Conservation (phyloP, 2,888 invertebrate species). For the Rhodophaea formosa region DNA sequence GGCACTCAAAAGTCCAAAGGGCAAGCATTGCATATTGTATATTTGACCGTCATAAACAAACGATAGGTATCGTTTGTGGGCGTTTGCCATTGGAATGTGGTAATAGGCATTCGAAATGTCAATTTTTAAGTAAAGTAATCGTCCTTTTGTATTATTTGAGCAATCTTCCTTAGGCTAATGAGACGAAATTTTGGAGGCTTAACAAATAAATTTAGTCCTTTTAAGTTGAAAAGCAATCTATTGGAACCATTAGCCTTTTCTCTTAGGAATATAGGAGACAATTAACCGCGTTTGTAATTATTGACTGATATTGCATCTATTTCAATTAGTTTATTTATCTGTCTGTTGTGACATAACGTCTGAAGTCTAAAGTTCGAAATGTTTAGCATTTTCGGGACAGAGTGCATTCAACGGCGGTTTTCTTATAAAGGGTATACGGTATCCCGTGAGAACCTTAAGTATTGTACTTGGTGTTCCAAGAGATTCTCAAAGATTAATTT, state of each 20-base stretch:
- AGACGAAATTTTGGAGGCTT: too few relatives aligned
- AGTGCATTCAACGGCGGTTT: background rate
- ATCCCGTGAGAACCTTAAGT: background rate
- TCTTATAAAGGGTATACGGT: background rate
- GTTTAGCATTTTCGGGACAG: background rate
- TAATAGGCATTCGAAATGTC: background rate
- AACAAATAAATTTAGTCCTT: background rate
- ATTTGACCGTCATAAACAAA: background rate
- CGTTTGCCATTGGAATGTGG: background rate
- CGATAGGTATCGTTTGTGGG: background rate
- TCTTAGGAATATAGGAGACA: background rate
- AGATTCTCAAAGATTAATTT: background rate
- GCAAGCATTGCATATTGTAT: background rate
- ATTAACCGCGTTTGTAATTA: background rate
- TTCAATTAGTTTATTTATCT: background rate
- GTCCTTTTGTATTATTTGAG: too few relatives aligned
- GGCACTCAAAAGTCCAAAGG: background rate
- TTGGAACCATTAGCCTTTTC: background rate
- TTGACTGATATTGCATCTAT: background rate
- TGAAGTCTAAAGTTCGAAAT: background rate
- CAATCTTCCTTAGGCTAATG: too few relatives aligned
- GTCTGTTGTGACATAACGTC: background rate
- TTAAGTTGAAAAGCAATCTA: background rate
- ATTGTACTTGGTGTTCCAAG: background rate
- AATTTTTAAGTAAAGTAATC: too few relatives aligned